phyloP scores from a whole-genome alignment of 1,140 invertebrate species.

The Chymomyza costata region DNA sequence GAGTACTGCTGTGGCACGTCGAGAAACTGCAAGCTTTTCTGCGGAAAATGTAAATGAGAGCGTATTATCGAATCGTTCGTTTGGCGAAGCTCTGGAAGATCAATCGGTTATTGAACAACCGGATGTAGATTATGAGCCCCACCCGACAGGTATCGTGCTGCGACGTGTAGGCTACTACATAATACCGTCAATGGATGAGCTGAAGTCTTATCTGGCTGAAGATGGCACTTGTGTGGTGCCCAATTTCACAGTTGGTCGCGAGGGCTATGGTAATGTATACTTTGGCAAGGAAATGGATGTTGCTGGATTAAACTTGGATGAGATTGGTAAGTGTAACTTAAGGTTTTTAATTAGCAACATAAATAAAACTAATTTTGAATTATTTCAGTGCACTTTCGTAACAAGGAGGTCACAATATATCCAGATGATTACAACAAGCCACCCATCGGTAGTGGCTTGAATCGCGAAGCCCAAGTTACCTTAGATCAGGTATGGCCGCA shows the following conservation, averaged over 20 bases:
- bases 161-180: conserved; percentile 90
- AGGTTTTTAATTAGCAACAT: neutral
- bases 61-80: conserved; percentile 38
- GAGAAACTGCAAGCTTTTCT: conserved; percentile 32
- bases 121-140: conserved; percentile 71
- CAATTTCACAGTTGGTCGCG: conserved; percentile 92
- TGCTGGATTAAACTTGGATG: conserved; percentile 91
- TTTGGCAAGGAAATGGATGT: conserved; percentile 92
- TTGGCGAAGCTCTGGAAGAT: conserved; percentile 30
- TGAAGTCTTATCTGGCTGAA: conserved; percentile 80
- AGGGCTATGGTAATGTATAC: conserved; percentile 94
- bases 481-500: conserved; percentile 96
- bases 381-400: conserved; percentile 81
- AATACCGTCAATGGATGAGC: conserved; percentile 86
- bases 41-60: conserved; percentile 56
- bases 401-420: conserved; percentile 86
- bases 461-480: conserved; percentile 93
- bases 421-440: conserved; percentile 84
- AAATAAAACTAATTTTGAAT: neutral
- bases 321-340: conserved; percentile 78
- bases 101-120: conserved; percentile 31
- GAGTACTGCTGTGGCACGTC: conserved; percentile 31
- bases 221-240: conserved; percentile 89
- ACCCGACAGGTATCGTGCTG: conserved; percentile 80
- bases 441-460: conserved; percentile 89